Percentiles rank a stretch among this genome's conserved stretches.
phyloP scores from a whole-genome alignment of 2,888 invertebrate genomes.

The Craniophora ligustri region DNA sequence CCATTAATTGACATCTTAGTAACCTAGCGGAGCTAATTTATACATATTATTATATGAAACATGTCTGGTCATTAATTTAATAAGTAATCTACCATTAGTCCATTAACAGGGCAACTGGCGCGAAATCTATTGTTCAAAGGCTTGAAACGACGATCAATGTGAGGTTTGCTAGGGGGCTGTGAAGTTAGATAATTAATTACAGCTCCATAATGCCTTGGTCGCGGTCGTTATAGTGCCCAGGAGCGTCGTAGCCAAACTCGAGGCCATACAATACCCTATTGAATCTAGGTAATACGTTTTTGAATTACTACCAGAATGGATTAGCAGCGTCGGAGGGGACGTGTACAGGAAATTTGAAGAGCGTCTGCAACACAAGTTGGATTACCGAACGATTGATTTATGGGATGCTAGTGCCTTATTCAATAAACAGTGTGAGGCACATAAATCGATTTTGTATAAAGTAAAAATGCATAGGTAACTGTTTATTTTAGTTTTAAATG shows the following conservation, averaged over 20 bases:
- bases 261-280: slow-evolving; percentile 69
- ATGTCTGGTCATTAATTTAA: slow-evolving; percentile 45
- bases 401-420: slow-evolving; percentile 18
- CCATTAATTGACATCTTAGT: slow-evolving; percentile 31
- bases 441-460: too few species aligned
- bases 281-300: slow-evolving; percentile 73
- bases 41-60: slow-evolving; percentile 29
- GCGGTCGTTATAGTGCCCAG: slow-evolving; percentile 71
- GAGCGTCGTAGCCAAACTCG: slow-evolving; percentile 69
- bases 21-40: slow-evolving; percentile 16
- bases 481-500: not conserved
- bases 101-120: slow-evolving; percentile 45
- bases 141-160: slow-evolving; percentile 69
- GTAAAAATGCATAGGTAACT: not conserved
- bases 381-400: slow-evolving; percentile 47
- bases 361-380: slow-evolving; percentile 44
- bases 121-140: slow-evolving; percentile 59
- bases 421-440: slow-evolving; percentile 15
- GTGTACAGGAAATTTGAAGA: slow-evolving; percentile 49
- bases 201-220: slow-evolving; percentile 69
- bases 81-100: slow-evolving; percentile 49
- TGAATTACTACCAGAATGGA: slow-evolving; percentile 67
- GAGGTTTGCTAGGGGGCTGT: slow-evolving; percentile 60
- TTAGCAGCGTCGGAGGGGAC: slow-evolving; percentile 46
- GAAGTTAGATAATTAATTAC: slow-evolving; percentile 81